Evolutionary conservation across 2,797 vertebrate genomes (phyloP).

Genomic region (Anguilla marmorata): DNA sequence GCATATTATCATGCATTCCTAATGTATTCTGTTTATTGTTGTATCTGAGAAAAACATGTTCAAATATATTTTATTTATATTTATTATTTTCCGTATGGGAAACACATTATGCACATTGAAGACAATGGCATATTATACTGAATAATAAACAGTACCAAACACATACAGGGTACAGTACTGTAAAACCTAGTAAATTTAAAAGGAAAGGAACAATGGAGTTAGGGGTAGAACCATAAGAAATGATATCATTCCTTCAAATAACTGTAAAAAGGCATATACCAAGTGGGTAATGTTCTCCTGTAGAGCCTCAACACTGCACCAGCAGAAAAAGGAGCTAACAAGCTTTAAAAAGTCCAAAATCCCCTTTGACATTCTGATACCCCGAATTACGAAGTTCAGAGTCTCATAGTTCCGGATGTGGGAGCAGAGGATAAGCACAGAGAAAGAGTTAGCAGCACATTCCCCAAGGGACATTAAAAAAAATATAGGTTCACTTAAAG

Average conservation of each 20-base stretch:
- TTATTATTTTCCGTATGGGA: neutral
- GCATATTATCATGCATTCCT: too few species aligned
- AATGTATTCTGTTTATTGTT: too few species aligned
- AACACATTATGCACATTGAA: neutral
- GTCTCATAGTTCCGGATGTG: neutral
- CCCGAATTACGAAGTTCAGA: neutral
- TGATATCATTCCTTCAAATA: neutral
- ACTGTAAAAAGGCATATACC: neutral
- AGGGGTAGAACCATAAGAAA: neutral
- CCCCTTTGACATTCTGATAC: constrained; percentile 23
- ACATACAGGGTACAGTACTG: neutral
- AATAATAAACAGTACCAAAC: neutral
- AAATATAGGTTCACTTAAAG: neutral
- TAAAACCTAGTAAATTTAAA: neutral
- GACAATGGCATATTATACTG: neutral
- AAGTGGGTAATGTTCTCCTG: neutral
- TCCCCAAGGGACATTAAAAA: neutral
- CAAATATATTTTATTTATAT: neutral
- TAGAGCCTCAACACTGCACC: neutral
- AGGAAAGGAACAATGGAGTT: neutral
- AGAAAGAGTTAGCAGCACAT: neutral
- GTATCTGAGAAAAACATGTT: neutral
- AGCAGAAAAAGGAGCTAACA: neutral
- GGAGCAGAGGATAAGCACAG: neutral
- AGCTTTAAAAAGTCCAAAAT: constrained; percentile 3